These are phyloP conservation scores for Epinotia demarniana DNA, from an alignment of 2,888 invertebrate genomes.

Conservation along the genomic window DNA sequence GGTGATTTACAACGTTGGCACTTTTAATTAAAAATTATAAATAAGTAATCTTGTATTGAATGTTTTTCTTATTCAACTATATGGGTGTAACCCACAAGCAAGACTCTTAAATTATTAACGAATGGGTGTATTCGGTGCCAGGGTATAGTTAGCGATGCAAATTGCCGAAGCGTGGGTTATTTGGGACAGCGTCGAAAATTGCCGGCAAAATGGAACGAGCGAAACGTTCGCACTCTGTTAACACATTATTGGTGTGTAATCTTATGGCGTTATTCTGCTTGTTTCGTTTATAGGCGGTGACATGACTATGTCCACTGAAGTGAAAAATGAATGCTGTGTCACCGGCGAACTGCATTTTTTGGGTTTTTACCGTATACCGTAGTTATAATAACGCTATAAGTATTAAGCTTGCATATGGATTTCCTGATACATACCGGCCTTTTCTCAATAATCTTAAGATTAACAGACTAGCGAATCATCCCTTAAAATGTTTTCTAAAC, in stretches of 20 bases:
- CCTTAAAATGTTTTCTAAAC: too few species aligned
- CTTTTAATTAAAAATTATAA: too few species aligned
- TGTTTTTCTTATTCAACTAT: not conserved
- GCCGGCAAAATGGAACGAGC: slow-evolving; percentile 21
- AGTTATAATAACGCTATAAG: not conserved
- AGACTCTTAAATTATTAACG: slow-evolving; percentile 2
- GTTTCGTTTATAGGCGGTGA: not conserved
- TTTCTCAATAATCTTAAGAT: too few species aligned
- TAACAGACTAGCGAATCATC: too few species aligned
- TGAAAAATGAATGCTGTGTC: not conserved
- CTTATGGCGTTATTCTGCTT: not conserved
- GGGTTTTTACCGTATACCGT: not conserved
- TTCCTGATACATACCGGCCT: too few species aligned
- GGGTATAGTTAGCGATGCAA: slow-evolving; percentile 30
- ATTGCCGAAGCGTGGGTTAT: slow-evolving; percentile 27
- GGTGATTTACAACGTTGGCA: too few species aligned
- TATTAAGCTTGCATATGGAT: too few species aligned
- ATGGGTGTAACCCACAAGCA: not conserved
- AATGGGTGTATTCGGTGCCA: slow-evolving; percentile 1
- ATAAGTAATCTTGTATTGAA: too few species aligned
- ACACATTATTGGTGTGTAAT: slow-evolving; percentile 16
- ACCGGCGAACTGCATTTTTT: not conserved
- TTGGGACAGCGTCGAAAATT: slow-evolving; percentile 26
- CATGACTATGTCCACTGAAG: not conserved
- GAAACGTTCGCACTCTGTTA: slow-evolving; percentile 13